Base-by-base conservation (phyloP, 2,797 vertebrate species). In the Ctenopoma kingsleyae region DNA sequence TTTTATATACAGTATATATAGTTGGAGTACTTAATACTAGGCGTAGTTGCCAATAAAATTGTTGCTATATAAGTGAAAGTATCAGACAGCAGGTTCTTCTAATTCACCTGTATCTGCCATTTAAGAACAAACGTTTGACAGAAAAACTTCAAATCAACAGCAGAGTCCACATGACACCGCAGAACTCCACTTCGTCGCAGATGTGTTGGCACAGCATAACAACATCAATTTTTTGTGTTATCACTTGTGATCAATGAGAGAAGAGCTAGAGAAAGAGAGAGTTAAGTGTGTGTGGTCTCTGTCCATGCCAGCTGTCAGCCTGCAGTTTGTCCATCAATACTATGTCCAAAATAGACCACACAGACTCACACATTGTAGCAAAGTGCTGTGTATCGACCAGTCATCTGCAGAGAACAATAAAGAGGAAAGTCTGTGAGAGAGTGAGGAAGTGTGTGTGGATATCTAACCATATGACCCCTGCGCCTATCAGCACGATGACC, bases 251-350 rank as follows among this genome's bases (percentile, higher is more conserved):
- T 47, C 25, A 65, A 5, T 32, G 20, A 55, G 19, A 36, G 25
- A 59, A 16, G 7, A 36, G n/a, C 36, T 17, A 6, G 7, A 52
- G 16, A 43, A 8, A 11, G 13, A 51, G 36, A 51, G 65, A 75
- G 7, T 27, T 35, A 46, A 49, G 38, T 68, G 67, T 67, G 73
- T 87, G 80, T 76, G 76, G 76, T 75, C 58, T 52, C 38, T 56
- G 17, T 55, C 22, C 62, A 15, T 58, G 44, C 30, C 40, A 41
- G 55, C 49, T 71, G 44, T 51, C 53, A 68, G 56, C 6, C 75
- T 74, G 71, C 49, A 63, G 49, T 64, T 54, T 78, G 49, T 83
- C 73, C 23, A 46, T 85, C 71, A 63, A 44, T 80, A 65, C 64
- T 36, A 32, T 1, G 4, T 36, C 54, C 6, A 19, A 30, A 53